Base-by-base conservation (phyloP, 1,140 invertebrate genomes). In the Heliconius hermathena region DNA sequence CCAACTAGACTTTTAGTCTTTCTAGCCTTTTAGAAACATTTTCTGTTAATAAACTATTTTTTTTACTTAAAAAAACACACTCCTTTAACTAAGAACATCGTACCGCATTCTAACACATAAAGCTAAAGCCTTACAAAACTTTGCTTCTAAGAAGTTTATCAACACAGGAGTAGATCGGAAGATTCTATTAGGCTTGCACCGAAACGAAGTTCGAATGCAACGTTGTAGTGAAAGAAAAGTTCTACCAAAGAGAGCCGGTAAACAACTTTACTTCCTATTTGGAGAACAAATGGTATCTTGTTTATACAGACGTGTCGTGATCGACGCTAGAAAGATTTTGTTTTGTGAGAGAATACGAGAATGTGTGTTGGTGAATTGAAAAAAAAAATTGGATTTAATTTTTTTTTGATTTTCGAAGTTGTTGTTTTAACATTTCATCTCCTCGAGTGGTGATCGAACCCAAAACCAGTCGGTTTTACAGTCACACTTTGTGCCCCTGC, bases 201-300 rank as follows among this genome's bases (percentile, higher is more conserved):
- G 60, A 80, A 80, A 82, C 83, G 52, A 87, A 87, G 77, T 87
- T 85, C 82, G 72, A 82, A 82, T 83, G 85, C 83, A 85, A 76
- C 71, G 82, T 46, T 80, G 79, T 84, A 86, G 78, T 85, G 85
- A 90, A 89, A 87, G 82, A 89, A 89, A 89, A 88, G 83, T 89
- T 87, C 76, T 70, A 41, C 76, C 83, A 79, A 85, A 84, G 84
- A 85, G 81, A 79, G 82, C 82, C 54, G 83, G 83, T 88, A 87
- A 89, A 88, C 85, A 90, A 89, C 81, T 89, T 88, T 87, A 84
- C 82, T 86, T 85, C n/a, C 84, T 89, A 90, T 88, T 90, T 87
- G 82, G 78, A 60, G 88, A 88, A 89, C 84, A 88, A 88, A 89
- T 87, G 85, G 83, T 86, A 80, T 77, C 81, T 78, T 81, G 76